Evolutionary conservation across 2,888 invertebrate species (phyloP).

Genomic region (Xylocampa areola): DNA sequence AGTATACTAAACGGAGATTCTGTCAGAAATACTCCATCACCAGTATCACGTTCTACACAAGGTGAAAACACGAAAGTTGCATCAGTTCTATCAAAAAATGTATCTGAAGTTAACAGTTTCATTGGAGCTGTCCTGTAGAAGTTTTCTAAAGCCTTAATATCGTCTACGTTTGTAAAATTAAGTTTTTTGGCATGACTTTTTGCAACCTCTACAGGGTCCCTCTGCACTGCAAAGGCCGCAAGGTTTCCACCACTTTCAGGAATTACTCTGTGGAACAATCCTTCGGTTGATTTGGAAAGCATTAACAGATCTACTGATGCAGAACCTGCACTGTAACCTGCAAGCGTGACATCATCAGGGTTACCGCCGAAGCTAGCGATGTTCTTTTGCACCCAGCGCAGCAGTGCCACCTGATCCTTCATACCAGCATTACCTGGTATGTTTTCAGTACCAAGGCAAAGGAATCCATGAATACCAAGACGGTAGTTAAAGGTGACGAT

Average conservation of each 20-base stretch:
- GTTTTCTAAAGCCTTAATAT: constrained; percentile 68
- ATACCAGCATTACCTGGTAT: constrained; percentile 74
- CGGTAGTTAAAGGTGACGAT: constrained; percentile 69
- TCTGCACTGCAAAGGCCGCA: constrained; percentile 61
- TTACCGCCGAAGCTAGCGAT: constrained; percentile 73
- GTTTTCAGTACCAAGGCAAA: constrained; percentile 67
- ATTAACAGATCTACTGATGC: constrained; percentile 67
- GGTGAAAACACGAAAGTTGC: constrained; percentile 51
- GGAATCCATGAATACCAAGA: constrained; percentile 66
- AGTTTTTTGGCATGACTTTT: constrained; percentile 59
- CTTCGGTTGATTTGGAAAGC: constrained; percentile 65
- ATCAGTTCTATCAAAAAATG: constrained; percentile 54
- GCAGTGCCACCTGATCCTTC: constrained; percentile 71
- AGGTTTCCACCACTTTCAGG: constrained; percentile 70
- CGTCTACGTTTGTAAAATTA: constrained; percentile 62
- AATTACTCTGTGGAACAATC: constrained; percentile 69
- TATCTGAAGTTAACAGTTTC: constrained; percentile 58
- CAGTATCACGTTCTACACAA: constrained; percentile 62
- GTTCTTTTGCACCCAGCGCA: constrained; percentile 72
- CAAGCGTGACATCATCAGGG: constrained; percentile 70
- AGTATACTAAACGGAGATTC: constrained; percentile 68
- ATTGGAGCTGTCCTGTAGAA: constrained; percentile 66
- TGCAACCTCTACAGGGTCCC: constrained; percentile 67
- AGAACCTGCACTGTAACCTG: constrained; percentile 69
- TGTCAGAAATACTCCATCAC: constrained; percentile 61